Evolutionary conservation across 2,113 vertebrate genomes (phyloP), one percentile per base, ranked within the genome.

Genomic region (Phasianus colchicus): DNA sequence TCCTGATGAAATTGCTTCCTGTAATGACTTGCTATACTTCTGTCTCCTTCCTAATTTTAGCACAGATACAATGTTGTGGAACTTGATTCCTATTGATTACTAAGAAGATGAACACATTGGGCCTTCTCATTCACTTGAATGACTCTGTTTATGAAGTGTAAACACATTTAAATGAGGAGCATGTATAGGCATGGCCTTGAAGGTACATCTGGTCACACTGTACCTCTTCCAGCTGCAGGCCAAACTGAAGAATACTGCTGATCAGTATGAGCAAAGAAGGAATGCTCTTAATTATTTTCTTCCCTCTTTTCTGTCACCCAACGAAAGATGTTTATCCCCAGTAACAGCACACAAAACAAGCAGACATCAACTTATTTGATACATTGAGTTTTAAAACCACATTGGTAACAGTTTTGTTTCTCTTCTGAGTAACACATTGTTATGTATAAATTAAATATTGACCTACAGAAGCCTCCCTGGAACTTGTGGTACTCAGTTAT

Each of bases 401-500:
- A 60, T 3, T 55, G 29, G 89, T 50, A 95, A 95, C 38, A 64
- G 20, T 27, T 65, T 77, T 73, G 61, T 61, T 77, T 89, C 60
- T 93, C 50, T 89, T 91, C 38, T 81, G 83, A 82, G 60, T 43
- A 81, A 91, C 66, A 91, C 7, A 40, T 81, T 11, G 40, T n/a
- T 66, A 70, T 43, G 61, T 84, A 85, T 90, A 95, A 96, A 95
- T 85, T 82, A 85, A 88, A 92, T 4, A n/a, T 73, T 89, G 87
- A 82, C 85, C 91, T 92, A 85, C 55, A 75, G 67, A 84, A 98
- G 95, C 96, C 97, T 97, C 97, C 98, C 97, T 97, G 96, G 97
- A 98, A 98, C 98, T 97, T 97, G 97, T 95, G 95, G 93, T 90
- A 93, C 98, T 98, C 97, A 96, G 95, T 93, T 95, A 92, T 91